Evolutionary conservation across 2,888 invertebrate species (phyloP).

Genomic region (Asteroscopus sphinx): DNA sequence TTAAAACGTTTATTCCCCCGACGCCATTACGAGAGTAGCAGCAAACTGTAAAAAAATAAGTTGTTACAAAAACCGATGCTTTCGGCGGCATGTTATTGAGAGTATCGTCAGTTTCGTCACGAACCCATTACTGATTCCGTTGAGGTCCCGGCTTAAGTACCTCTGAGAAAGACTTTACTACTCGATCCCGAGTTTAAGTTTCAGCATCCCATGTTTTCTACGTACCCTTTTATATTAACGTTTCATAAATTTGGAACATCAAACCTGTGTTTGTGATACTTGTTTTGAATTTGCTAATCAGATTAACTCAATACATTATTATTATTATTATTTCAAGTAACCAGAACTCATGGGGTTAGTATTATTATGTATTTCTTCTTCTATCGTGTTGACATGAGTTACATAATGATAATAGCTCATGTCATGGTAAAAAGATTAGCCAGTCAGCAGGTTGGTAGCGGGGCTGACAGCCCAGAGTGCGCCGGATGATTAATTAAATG

Average conservation of each 20-base stretch:
- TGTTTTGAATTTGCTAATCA: slow-evolving; percentile 3
- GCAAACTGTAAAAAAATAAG: slow-evolving; percentile 51
- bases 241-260: slow-evolving; percentile 42
- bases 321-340: no score
- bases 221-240: slow-evolving; percentile 42
- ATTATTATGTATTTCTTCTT: no score
- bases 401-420: no score
- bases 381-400: no score
- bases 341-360: no score
- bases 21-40: slow-evolving; percentile 25
- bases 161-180: slow-evolving; percentile 73
- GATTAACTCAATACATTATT: no score
- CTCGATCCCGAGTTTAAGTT: slow-evolving; percentile 74
- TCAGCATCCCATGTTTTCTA: slow-evolving; percentile 47
- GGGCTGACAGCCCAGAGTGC: no score
- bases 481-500: no score
- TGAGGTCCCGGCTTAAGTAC: slow-evolving; percentile 78
- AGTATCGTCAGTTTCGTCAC: slow-evolving; percentile 79
- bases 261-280: background rate
- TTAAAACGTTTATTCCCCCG: slow-evolving; percentile 18
- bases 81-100: slow-evolving; percentile 55
- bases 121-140: slow-evolving; percentile 79
- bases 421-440: no score
- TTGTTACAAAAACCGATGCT: slow-evolving; percentile 49
- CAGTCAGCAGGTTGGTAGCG: no score